Evolutionary conservation across 2,888 invertebrate species (phyloP).

Genomic region (Miltochrista miniata): DNA sequence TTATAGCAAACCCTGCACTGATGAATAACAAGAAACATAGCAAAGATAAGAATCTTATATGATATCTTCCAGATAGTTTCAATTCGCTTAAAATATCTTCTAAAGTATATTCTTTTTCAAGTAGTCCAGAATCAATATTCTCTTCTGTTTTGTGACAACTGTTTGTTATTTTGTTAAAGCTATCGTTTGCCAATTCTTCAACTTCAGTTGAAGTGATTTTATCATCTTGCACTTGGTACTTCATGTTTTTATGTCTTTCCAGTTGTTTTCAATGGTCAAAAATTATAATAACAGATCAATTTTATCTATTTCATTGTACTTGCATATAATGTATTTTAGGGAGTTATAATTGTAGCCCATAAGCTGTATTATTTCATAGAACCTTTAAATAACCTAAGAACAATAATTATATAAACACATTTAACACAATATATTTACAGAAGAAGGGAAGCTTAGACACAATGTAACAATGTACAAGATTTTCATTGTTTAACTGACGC

Average conservation of each 20-base stretch:
- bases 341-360: no score
- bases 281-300: background rate
- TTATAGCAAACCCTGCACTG: conserved; percentile 17
- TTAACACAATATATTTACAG: no score
- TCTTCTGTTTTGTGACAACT: background rate
- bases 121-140: background rate
- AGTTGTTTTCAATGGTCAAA: background rate
- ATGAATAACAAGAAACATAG: conserved; percentile 17
- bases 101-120: conserved; percentile 9
- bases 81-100: conserved; percentile 29
- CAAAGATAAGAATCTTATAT: conserved; percentile 23
- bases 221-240: background rate
- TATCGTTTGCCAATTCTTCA: background rate
- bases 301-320: no score
- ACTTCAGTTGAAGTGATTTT: background rate
- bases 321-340: no score
- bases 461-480: no score
- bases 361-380: no score
- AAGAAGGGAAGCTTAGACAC: no score
- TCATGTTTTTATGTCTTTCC: background rate
- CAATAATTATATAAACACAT: background rate
- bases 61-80: conserved; percentile 31
- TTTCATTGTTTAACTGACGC: no score
- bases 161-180: background rate
- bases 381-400: background rate